Evolutionary conservation across 2,113 vertebrate genomes (phyloP), one percentile per base, ranked within the genome.

Genomic region (Entelurus aequoreus): DNA sequence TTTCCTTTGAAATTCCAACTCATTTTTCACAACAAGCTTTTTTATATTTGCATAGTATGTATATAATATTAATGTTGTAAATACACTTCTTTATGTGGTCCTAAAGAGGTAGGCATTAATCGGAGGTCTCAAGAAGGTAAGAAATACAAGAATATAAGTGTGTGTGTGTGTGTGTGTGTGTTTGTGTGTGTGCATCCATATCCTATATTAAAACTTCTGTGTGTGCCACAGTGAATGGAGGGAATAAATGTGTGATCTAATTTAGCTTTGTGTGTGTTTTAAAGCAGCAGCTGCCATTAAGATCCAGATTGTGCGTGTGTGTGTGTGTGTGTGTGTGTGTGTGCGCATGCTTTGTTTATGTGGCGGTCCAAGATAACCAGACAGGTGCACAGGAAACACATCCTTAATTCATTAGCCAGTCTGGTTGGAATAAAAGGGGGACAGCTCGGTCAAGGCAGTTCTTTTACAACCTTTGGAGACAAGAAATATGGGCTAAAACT

Each of bases 191-290:
- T 12, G 6, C 55, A 57, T 57, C 55, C 55, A 57, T 57, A 57
- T 57, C 38, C 55, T 57, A 57, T 57, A 57, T 57, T 57, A 57
- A 57, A 57, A 57, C 55, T 21, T 44, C 16, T 42, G n/a, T 44
- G 28, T 57, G 19, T 19, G 55, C 55, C 21, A 16, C 40, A 44
- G 44, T 44, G 55, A 57, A 44, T 42, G 55, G 55, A 57, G 16
- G 16, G 44, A 11, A 57, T 57, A 57, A 11, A 57, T 57, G 42
- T 44, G n/a, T 44, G 55, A 57, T 57, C 55, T 57, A 57, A 57
- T 57, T 57, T 57, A 40, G 3, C 35, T 12, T 15, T 5, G n/a
- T 13, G 55, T 57, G 55, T 57, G 55, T 44, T 16, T 28, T 57
- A 57, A 44, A 57, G 55, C 55, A 44, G 55, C 40, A 7, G 55